Percentiles rank a stretch among this genome's conserved stretches.
Evolutionary conservation across 2,113 vertebrate genomes (phyloP).

Genomic region (Crotophaga sulcirostris): DNA sequence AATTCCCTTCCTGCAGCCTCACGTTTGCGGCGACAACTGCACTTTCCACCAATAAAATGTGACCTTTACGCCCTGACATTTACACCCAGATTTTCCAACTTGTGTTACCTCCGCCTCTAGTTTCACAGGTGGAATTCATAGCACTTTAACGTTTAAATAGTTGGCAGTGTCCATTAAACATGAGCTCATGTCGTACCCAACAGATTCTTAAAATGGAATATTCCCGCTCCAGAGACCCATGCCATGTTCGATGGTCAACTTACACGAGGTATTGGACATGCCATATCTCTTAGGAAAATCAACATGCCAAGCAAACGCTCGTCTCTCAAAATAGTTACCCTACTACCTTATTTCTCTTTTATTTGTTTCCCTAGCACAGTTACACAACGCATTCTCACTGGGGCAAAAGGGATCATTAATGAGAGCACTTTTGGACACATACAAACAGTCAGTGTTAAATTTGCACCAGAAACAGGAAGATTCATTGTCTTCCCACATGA

Average conservation of each 20-base stretch:
- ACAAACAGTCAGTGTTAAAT: background rate
- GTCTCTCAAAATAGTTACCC: slow-evolving; percentile 42
- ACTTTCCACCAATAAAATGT: background rate
- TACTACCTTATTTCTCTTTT: slow-evolving; percentile 24
- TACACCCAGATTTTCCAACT: slow-evolving; percentile 37
- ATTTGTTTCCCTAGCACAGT: slow-evolving; percentile 4
- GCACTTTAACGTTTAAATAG: slow-evolving; percentile 11
- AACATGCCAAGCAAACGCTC: background rate
- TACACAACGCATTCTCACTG: slow-evolving; percentile 25
- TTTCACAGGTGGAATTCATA: slow-evolving; percentile 59
- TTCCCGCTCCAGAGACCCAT: background rate
- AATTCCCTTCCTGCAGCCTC: background rate
- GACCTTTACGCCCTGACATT: slow-evolving; percentile 62
- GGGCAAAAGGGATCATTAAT: slow-evolving; percentile 6
- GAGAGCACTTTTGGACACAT: background rate
- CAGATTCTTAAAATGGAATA: slow-evolving; percentile 47
- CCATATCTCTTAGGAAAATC: background rate
- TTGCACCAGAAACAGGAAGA: background rate
- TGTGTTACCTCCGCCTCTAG: slow-evolving; percentile 48
- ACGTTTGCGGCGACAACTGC: slow-evolving; percentile 30
- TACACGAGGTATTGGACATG: background rate
- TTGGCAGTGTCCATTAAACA: slow-evolving; percentile 3
- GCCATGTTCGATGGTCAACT: slow-evolving; percentile 7
- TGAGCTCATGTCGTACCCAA: background rate
- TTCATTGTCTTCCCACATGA: background rate